phyloP scores from a whole-genome alignment of 2,797 vertebrate species.

The Danio jaintianensis region DNA sequence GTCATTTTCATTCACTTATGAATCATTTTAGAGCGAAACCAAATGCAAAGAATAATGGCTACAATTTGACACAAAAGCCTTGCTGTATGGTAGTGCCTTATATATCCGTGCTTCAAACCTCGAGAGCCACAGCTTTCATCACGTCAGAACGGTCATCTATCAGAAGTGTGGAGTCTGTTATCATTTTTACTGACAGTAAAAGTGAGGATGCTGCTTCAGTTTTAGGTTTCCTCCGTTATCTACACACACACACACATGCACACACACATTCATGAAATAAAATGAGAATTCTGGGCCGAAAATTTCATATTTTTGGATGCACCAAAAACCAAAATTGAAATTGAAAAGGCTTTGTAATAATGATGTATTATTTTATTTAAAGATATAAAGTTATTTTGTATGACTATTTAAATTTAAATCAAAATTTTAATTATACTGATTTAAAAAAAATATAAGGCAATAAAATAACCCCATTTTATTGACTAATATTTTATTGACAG shows the following conservation, averaged over 20 bases:
- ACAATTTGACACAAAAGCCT: slow-evolving; percentile 57
- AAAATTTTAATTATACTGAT: too few species aligned
- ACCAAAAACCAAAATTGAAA: too few species aligned
- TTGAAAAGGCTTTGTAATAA: too few species aligned
- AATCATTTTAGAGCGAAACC: slow-evolving; percentile 64
- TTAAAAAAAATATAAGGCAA: too few species aligned
- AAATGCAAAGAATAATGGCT: slow-evolving; percentile 62
- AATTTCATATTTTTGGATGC: too few species aligned
- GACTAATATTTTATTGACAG: too few species aligned
- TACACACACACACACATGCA: not conserved
- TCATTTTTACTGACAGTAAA: slow-evolving; percentile 29
- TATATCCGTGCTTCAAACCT: slow-evolving; percentile 35
- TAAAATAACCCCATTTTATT: too few species aligned
- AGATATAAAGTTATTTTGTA: too few species aligned
- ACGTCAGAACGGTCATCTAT: slow-evolving; percentile 6
- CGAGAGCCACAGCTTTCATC: slow-evolving; percentile 58
- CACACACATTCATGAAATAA: too few species aligned
- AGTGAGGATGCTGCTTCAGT: slow-evolving; percentile 1
- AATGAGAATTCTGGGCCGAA: too few species aligned
- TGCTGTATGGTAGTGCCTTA: slow-evolving; percentile 56
- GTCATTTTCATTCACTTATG: slow-evolving; percentile 68
- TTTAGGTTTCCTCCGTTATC: slow-evolving; percentile 9
- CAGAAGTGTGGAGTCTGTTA: slow-evolving; percentile 24
- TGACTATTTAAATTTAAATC: too few species aligned
- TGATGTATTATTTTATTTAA: too few species aligned